Evolutionary conservation across 2,113 vertebrate genomes (phyloP), one percentile per base, ranked within the genome.

Genomic region (Ceyx melanurus): DNA sequence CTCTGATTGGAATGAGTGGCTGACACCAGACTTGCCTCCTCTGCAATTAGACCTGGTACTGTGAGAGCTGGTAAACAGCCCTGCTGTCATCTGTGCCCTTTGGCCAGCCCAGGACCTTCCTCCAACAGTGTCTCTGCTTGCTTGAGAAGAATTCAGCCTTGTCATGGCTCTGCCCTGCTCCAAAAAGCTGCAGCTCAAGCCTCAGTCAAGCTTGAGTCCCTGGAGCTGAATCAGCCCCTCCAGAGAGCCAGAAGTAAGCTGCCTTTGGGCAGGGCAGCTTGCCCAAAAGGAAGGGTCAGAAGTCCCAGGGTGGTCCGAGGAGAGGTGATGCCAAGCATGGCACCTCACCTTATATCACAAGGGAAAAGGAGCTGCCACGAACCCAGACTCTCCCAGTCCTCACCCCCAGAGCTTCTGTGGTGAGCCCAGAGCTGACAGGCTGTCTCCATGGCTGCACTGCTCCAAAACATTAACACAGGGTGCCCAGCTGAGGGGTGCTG

Each of bases 51-150:
- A 95, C 54, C 72, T 89, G 97, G 97, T 90, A 96, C 96, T 10
- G 6, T 79, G 90, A 97, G 95, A 95, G 46, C 86, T 73, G 85
- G 92, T 91, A 96, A 96, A 93, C 93, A 96, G 83, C 65, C 84
- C 0, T 3, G 61, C 86, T 90, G 91, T 66, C 95, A 87, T 83
- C 68, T 77, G 53, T 66, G 86, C 78, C 88, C 90, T 90, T 86
- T 82, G 86, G 90, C 81, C 68, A 12, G 50, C 19, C 51, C 86
- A 88, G 35, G 50, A 93, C 68, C 89, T 75, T 83, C 91, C 86
- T 90, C 65, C 79, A 91, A 33, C 94, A 86, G 60, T 84, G 88
- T 37, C 79, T 91, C 82, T 82, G 67, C 90, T 50, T 64, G 42
- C 64, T 0, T 89, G 94, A 76, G 87, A 85, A 87, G 23, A 95